Evolutionary conservation across 2,797 vertebrate genomes (phyloP), one percentile per base, ranked within the genome.

Genomic region (Enteromius unitaeniatus): DNA sequence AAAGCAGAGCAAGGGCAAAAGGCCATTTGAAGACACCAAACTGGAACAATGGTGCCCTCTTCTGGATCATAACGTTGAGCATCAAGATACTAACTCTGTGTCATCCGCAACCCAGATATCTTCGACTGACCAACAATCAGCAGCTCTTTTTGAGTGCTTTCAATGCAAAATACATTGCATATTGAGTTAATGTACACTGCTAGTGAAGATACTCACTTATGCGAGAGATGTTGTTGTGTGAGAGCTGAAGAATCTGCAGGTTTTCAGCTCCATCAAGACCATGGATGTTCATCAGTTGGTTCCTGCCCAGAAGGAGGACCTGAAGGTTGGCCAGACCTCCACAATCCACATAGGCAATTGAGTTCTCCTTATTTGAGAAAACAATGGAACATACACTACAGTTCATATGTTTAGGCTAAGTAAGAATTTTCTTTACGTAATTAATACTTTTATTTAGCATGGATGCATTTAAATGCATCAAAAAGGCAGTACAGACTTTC

Each of bases 171-270:
- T 26, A 40, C 6, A 42, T 49, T 40, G 28, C 51, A 37, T 31
- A 31, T 2, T 55, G 3, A 49, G 17, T 31, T 64, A 28, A 28
- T 62, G 14, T 23, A 17, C 15, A 55, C 8, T 55, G 3, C 21
- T 26, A 58, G 1, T 13, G 28, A 51, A 58, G 34, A 70, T n/a
- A 86, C 96, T 96, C 93, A 99, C 98, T 95, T 67, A 99, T 95
- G 88, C 95, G 95, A 40, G 95, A 96, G 90, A 99, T 96, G 91
- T 88, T 95, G 88, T 99, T 99, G 90, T 96, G 89, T 1, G 98
- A 99, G 68, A 99, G 89, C 86, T 99, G 96, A 74, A 99, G 95
- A 82, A 92, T 89, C 9, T 89, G 91, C 74, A 99, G 87, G 90
- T 95, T 96, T 84, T 87, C 93, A 62, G 95, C 96, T 9, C 94